phyloP scores from a whole-genome alignment of 2,888 invertebrate species.

The Theretra japonica region DNA sequence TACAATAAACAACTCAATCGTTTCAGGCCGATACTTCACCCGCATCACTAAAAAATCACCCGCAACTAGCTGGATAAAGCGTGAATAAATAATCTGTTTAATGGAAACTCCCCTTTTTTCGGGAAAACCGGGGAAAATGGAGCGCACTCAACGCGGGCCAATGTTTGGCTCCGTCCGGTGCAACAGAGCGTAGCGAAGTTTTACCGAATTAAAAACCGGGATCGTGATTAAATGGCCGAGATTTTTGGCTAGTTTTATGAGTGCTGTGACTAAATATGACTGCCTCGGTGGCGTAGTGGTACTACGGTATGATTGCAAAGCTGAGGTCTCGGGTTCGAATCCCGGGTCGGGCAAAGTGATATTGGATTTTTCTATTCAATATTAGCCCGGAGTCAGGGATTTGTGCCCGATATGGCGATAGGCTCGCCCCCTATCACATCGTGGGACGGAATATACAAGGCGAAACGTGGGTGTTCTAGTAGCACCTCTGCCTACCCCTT shows the following conservation, averaged over 20 bases:
- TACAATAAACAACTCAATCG: background rate
- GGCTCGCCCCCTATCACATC: no score
- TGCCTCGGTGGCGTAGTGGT: no score
- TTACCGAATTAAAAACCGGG: background rate
- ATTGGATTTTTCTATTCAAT: no score
- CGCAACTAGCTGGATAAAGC: background rate
- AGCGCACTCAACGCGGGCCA: background rate
- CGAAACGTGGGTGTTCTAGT: no score
- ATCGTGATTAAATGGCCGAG: background rate
- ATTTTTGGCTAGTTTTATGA: background rate
- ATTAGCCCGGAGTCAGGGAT: no score
- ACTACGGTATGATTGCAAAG: no score
- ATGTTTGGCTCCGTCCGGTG: slow-evolving; percentile 3
- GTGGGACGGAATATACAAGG: no score
- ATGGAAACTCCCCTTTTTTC: background rate
- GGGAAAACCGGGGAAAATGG: background rate
- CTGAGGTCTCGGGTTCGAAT: no score
- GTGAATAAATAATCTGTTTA: slow-evolving; percentile 5
- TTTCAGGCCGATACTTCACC: background rate
- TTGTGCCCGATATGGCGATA: no score
- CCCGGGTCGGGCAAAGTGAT: no score
- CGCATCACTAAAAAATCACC: background rate
- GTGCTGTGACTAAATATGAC: background rate
- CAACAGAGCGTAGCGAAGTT: background rate
- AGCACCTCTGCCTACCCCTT: no score